These are phyloP conservation scores for Pogoniulus pusillus DNA, from an alignment of 2,797 vertebrate species.

Conservation along the genomic window DNA sequence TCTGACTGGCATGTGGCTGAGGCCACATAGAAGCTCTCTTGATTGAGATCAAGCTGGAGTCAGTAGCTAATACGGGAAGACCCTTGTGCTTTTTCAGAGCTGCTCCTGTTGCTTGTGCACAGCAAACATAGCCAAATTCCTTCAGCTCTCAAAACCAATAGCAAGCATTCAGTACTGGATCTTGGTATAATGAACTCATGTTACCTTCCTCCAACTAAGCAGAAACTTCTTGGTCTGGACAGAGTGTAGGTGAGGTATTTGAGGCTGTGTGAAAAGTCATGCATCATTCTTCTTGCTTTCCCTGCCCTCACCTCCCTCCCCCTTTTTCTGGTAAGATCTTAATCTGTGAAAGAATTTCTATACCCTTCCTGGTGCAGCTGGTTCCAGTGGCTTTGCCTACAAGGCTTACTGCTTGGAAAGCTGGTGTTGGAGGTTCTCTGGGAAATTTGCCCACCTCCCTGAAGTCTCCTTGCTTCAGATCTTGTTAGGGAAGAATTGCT, in stretches of 20 bases:
- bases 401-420: background rate
- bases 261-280: background rate
- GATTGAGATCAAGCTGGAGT: background rate
- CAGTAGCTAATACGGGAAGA: background rate
- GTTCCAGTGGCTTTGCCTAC: background rate
- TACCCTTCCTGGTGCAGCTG: background rate
- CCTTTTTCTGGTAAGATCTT: background rate
- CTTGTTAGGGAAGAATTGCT: background rate
- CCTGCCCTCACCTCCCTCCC: no score
- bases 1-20: background rate
- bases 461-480: background rate
- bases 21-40: constrained; percentile 7
- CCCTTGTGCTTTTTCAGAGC: background rate
- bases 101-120: background rate
- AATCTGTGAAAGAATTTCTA: background rate
- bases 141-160: background rate
- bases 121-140: background rate
- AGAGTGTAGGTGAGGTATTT: background rate
- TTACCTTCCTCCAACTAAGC: background rate
- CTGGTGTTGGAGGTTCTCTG: background rate
- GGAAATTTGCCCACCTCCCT: background rate
- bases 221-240: background rate
- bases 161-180: background rate
- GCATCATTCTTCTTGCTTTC: background rate
- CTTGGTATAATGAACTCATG: background rate